Base-by-base conservation (phyloP, 1,140 invertebrate species). In the Phocides pigmalion region DNA sequence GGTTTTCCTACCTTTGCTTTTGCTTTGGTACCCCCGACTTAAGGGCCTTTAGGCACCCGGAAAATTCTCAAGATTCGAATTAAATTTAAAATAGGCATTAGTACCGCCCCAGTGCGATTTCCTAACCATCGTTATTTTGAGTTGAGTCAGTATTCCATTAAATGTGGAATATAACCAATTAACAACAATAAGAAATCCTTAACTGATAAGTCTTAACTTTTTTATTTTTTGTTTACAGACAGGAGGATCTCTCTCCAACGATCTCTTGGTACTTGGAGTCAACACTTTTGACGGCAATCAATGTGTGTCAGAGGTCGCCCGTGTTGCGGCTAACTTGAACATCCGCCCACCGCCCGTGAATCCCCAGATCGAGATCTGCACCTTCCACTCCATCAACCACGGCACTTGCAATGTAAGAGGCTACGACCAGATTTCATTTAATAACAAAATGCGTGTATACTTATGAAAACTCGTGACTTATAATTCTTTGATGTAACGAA, bases 391-490 rank as follows among this genome's bases (percentile, higher is more conserved):
- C 0, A 4, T 39, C 2, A 65, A 68, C 6, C 63, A 61, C 12
- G 84, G 77, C n/a, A 78, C 65, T 41, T 87, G 84, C 64, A 72
- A 76, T 46, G 82, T 87, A 44, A 81, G 84, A n/a, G n/a, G n/a
- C n/a, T n/a, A n/a, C n/a, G n/a, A n/a, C n/a, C n/a, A n/a, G n/a
- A n/a, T n/a, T n/a, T n/a, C n/a, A n/a, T n/a, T n/a, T n/a, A n/a
- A n/a, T n/a, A n/a, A n/a, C n/a, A 74, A 15, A 5, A 6, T 22
- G 22, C 22, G 22, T 3, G 3, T 22, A 22, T 2, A 22, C 9
- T 8, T 32, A 4, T 32, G 3, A 8, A 32, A 32, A 32, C 1
- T 8, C 28, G 3, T 32, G 3, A 32, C 1, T 32, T 32, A 32
- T 32, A 3, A 4, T 22, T 2, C 20, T 22, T 22, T 22, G 20